Evolutionary conservation across 2,113 vertebrate species (phyloP).

Genomic region (Muscicapa adusta): DNA sequence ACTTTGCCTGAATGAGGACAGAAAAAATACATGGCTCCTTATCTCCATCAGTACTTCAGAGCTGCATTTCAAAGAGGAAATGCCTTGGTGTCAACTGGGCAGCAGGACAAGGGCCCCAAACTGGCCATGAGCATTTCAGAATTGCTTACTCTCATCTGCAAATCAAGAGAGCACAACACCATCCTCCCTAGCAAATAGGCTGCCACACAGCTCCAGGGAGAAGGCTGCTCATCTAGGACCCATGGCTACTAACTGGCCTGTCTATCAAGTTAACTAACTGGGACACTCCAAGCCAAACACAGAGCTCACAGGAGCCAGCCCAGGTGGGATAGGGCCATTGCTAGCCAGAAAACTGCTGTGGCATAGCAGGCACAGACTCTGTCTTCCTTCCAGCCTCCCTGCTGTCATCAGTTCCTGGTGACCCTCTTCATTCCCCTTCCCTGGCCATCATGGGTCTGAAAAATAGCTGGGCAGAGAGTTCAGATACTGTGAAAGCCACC

Average conservation of each 20-base stretch:
- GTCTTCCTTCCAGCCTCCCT: neutral
- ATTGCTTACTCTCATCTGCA: neutral
- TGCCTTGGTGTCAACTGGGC: neutral
- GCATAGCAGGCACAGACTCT: neutral
- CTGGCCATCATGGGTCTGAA: fast-evolving
- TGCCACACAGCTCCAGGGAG: neutral
- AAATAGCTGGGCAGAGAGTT: neutral
- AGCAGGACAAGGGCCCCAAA: neutral
- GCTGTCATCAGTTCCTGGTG: neutral
- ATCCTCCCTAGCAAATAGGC: neutral
- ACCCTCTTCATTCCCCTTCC: neutral
- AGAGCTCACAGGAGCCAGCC: neutral
- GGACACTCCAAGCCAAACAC: fast-evolving
- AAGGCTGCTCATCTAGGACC: neutral
- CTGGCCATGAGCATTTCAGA: neutral
- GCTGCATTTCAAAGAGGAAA: neutral
- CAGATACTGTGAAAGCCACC: neutral
- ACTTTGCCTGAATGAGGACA: fast-evolving
- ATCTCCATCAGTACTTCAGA: neutral
- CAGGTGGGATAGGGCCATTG: neutral
- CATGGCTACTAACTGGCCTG: neutral
- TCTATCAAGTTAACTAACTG: neutral
- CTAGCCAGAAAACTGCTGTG: neutral
- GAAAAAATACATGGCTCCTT: neutral
- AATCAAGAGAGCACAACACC: fast-evolving